Base-by-base conservation (phyloP, 2,113 vertebrate species). In the Triplophysa rosa region DNA sequence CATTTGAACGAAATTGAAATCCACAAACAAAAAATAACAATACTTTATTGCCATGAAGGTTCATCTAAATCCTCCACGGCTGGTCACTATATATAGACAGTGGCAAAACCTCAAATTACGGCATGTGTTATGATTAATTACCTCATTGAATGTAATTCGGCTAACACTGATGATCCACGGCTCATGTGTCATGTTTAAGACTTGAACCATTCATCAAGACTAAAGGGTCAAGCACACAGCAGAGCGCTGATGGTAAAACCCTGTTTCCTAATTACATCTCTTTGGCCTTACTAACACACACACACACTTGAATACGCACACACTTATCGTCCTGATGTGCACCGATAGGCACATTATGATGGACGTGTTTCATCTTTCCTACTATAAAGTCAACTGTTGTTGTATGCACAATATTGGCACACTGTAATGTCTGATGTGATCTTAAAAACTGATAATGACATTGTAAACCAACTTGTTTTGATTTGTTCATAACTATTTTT, bases 61-160 rank as follows among this genome's bases (percentile, higher is more conserved):
- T 61, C 64, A 45, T 65, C 82, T 80, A 5, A 16, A 83, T 86
- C 82, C 85, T 83, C 10, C 58, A 59, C 77, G 54, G n/a, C 54
- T 54, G 29, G 29, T 81, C 33, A n/a, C 65, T 63, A 68, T 67
- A 80, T 24, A 45, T 42, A 6, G 49, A 37, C 24, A 81, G 42
- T 80, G 86, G 85, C 89, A 86, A 80, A 71, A 77, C 74, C 21
- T 83, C 89, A 92, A 92, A 92, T 92, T 91, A 91, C 89, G 90
- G 85, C 83, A 66, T 80, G 52, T 67, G 86, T 83, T 85, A 87
- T 92, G 92, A 92, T 93, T 92, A 92, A 93, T 93, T 85, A 86
- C 89, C 84, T 77, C 71, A 67, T 85, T 78, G 73, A 78, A 77
- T 64, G 70, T 82, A 81, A 69, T 84, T 86, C 86, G 78, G 69